Evolutionary conservation across 2,888 invertebrate species (phyloP).

Genomic region (Eueremaeus valkanovi): DNA sequence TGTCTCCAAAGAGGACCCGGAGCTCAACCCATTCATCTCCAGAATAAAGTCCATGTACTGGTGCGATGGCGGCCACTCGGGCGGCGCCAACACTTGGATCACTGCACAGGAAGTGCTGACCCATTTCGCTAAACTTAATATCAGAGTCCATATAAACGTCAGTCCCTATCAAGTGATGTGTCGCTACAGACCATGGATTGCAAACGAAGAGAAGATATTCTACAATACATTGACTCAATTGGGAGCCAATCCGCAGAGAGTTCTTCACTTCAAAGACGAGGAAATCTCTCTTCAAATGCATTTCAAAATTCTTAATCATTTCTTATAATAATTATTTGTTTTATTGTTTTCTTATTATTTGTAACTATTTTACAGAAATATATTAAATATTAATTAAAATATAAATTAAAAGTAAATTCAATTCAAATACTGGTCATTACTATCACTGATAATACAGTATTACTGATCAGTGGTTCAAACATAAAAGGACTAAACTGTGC

Average conservation of each 20-base stretch:
- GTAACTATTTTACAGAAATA: not conserved
- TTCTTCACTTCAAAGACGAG: constrained; percentile 62
- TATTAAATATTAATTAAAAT: not conserved
- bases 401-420: too few relatives aligned
- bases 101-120: constrained; percentile 69
- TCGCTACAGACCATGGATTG: constrained; percentile 74
- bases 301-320: constrained; percentile 64
- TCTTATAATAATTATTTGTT: constrained; percentile 41
- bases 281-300: constrained; percentile 65
- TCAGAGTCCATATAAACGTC: constrained; percentile 72
- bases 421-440: too few relatives aligned
- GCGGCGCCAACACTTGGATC: constrained; percentile 81
- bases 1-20: constrained; percentile 42
- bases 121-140: constrained; percentile 65
- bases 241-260: constrained; percentile 63
- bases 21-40: constrained; percentile 50
- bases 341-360: not conserved
- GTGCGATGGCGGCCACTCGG: constrained; percentile 88
- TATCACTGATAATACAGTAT: too few relatives aligned
- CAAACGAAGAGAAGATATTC: constrained; percentile 74
- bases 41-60: constrained; percentile 73
- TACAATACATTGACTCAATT: constrained; percentile 63
- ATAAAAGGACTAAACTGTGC: too few relatives aligned
- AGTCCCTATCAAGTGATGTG: constrained; percentile 86
- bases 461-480: too few relatives aligned